phyloP scores from a whole-genome alignment of 2,797 vertebrate genomes.

The Yasuhikotakia modesta region DNA sequence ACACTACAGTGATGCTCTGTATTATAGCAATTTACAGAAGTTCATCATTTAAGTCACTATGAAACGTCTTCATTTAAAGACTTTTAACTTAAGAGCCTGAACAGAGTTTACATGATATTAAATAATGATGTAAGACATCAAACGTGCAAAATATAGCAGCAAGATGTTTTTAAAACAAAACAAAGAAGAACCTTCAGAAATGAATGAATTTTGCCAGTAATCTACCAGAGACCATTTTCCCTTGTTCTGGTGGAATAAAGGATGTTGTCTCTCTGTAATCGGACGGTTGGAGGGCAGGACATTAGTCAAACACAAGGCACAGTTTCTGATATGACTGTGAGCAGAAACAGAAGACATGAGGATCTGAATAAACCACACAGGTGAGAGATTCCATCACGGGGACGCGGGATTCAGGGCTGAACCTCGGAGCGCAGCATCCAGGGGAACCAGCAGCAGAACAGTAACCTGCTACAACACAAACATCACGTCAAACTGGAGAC shows the following conservation, averaged over 20 bases:
- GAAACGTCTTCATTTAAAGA: constrained; percentile 44
- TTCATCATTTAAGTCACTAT: constrained; percentile 5
- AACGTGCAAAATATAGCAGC: constrained; percentile 49
- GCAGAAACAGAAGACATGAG: too few relatives aligned
- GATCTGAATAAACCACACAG: constrained; percentile 51
- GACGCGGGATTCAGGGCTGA: constrained; percentile 82
- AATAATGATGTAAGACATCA: constrained; percentile 48
- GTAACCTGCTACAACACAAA: constrained; percentile 78
- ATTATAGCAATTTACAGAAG: too few relatives aligned
- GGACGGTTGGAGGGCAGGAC: constrained; percentile 69
- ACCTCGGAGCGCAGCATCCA: constrained; percentile 95
- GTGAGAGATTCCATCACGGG: constrained; percentile 11
- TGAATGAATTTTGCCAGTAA: constrained; percentile 29
- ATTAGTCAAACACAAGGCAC: constrained; percentile 79
- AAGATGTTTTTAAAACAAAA: constrained; percentile 31
- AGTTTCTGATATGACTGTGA: too few relatives aligned
- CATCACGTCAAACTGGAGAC: too few relatives aligned
- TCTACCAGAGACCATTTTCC: constrained; percentile 28
- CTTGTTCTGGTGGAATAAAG: constrained; percentile 52
- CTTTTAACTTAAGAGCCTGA: constrained; percentile 37
- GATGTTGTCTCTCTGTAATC: constrained; percentile 47
- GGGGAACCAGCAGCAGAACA: constrained; percentile 96
- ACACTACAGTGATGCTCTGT: too few relatives aligned
- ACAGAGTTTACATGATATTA: constrained; percentile 8
- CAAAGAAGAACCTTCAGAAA: constrained; percentile 25